Evolutionary conservation across 2,797 vertebrate genomes (phyloP).

Genomic region (Falco berigora): DNA sequence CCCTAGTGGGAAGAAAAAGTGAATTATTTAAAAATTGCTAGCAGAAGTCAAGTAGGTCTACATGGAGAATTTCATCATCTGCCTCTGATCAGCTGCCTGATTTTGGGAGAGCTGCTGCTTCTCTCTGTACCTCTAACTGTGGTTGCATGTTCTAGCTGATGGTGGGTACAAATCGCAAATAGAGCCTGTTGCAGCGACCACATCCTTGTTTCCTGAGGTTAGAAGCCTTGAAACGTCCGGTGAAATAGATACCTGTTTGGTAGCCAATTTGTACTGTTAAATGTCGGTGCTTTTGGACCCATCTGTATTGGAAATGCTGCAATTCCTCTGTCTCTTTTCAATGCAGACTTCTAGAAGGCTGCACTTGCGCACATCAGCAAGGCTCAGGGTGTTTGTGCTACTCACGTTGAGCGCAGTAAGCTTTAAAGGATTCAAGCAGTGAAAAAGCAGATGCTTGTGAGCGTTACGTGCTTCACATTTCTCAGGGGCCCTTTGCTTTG

Average conservation of each 20-base stretch:
- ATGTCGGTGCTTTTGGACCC: neutral
- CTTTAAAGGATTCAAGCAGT: neutral
- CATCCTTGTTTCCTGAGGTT: fast-evolving
- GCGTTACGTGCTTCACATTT: fast-evolving
- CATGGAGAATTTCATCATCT: neutral
- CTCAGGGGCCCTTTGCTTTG: neutral
- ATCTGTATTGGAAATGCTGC: neutral
- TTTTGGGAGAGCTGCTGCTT: neutral
- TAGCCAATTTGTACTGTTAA: neutral
- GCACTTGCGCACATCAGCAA: neutral
- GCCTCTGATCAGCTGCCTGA: neutral
- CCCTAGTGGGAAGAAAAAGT: neutral
- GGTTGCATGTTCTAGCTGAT: neutral
- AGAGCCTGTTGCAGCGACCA: neutral
- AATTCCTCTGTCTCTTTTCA: neutral
- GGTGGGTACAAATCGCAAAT: fast-evolving
- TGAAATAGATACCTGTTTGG: neutral
- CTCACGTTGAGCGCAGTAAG: fast-evolving
- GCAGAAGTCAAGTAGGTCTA: neutral
- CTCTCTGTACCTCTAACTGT: neutral
- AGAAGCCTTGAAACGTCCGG: neutral
- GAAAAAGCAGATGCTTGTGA: neutral
- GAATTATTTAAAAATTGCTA: neutral
- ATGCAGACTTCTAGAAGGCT: neutral
- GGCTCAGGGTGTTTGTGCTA: neutral